Base-by-base conservation (phyloP, 1,140 invertebrate species). In the Cydia pomonella region DNA sequence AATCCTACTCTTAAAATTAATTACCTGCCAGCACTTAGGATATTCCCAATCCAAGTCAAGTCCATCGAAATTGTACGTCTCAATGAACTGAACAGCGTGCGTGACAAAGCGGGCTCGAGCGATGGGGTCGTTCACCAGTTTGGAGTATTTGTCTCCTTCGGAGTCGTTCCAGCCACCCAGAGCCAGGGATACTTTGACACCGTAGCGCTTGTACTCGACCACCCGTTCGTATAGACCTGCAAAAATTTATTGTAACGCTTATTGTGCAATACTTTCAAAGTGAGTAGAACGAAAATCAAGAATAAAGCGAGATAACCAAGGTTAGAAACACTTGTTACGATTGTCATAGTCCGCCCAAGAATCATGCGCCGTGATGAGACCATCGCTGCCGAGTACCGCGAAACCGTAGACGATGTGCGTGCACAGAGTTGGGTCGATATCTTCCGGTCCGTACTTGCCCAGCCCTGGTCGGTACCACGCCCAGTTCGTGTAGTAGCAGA, bases 401-500 rank as follows among this genome's bases (percentile, higher is more conserved):
- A 98, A 99, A 25, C 97, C 97, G 83, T 98, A 98, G 1, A 98
- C 95, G 71, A 99, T 96, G 83, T 99, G 98, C 0, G 98, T 98
- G 84, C 98, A 99, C 0, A 99, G 93, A 47, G 95, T 95, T 1
- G 96, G 94, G 85, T 98, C 96, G 23, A 98, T 98, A 79, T 98
- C 95, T 84, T 97, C 97, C 0, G 97, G 97, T 1, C 95, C 90
- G 79, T 97, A 98, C 82, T 97, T 97, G 62, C 97, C 97, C 16
- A 94, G 81, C 0, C 97, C 97, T 77, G 95, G 95, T n/a, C 97
- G 94, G 80, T 98, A 98, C 97, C 97, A 98, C 0, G 97, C 97
- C 98, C 98, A 98, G 83, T 98, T 98, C 0, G 97, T 98, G 84
- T 98, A 98, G 86, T 98, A 98, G 82, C 97, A 98, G 0, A 98